Evolutionary conservation across 2,113 vertebrate genomes (phyloP).

Genomic region (Smithornis capensis): DNA sequence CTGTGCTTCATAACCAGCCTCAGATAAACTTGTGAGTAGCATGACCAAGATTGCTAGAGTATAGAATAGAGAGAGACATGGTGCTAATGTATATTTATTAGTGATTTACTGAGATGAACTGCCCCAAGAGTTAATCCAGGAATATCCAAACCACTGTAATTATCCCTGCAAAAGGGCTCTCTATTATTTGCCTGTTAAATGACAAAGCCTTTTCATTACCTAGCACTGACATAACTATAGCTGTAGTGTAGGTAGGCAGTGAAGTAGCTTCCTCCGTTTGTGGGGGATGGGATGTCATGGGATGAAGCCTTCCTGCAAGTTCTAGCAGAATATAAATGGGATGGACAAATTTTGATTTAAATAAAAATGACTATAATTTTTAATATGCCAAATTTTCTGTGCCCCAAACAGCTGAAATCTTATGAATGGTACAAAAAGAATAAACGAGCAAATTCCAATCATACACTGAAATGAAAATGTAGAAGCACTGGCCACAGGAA

Average conservation of each 20-base stretch:
- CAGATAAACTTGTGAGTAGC: not conserved
- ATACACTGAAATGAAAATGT: not conserved
- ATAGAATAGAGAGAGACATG: not conserved
- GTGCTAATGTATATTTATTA: constrained; percentile 54
- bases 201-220: constrained; percentile 53
- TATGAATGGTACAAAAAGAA: not conserved
- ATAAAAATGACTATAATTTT: not conserved
- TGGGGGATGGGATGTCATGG: not conserved
- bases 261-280: constrained; percentile 1
- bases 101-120: constrained; percentile 21
- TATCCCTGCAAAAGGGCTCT: constrained; percentile 46
- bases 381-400: not conserved
- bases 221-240: constrained; percentile 40
- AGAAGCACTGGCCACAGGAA: constrained; percentile 7
- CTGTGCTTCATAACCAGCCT: not conserved
- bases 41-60: not conserved
- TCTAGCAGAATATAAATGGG: not conserved
- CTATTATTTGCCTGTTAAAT: constrained; percentile 51
- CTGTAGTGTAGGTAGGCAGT: constrained; percentile 22
- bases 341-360: not conserved
- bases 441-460: constrained; percentile 9
- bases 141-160: constrained; percentile 45
- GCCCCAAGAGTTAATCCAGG: constrained; percentile 38
- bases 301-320: not conserved
- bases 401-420: constrained; percentile 14